phyloP scores from a whole-genome alignment of 2,888 invertebrate species.

The Elmis aenea region DNA sequence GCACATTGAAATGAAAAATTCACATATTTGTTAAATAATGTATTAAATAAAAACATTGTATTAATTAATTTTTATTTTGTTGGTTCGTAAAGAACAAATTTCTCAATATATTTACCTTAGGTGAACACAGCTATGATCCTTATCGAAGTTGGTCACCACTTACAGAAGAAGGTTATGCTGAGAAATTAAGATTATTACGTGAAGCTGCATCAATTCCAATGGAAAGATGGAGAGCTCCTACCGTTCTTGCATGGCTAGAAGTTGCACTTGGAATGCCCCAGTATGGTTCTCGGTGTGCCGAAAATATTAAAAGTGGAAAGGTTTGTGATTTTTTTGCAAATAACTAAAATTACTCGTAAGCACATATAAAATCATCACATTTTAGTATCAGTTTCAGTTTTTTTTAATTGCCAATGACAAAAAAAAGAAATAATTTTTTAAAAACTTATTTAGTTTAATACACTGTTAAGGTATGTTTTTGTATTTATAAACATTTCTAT shows the following conservation, averaged over 20 bases:
- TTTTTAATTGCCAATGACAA: no score
- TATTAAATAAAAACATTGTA: no score
- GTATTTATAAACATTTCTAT: no score
- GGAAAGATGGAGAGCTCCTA: slow-evolving; percentile 87
- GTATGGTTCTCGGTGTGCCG: slow-evolving; percentile 83
- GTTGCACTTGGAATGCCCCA: slow-evolving; percentile 92
- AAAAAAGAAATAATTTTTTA: no score
- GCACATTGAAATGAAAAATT: no score
- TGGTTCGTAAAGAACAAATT: no score
- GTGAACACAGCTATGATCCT: slow-evolving; percentile 46
- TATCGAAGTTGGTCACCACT: slow-evolving; percentile 62
- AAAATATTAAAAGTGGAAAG: slow-evolving; percentile 94
- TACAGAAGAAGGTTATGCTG: slow-evolving; percentile 67
- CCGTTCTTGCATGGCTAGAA: slow-evolving; percentile 92
- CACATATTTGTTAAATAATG: no score
- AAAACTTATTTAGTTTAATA: no score
- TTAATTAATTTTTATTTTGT: no score
- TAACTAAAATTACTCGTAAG: not conserved
- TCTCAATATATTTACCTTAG: slow-evolving; percentile 28
- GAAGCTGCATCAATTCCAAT: slow-evolving; percentile 82
- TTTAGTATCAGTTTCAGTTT: slow-evolving; percentile 11
- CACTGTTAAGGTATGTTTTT: no score
- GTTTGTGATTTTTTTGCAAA: slow-evolving; percentile 46
- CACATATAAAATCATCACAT: slow-evolving; percentile 1
- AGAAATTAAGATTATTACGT: slow-evolving; percentile 69